A percentile compares a stretch with the other conserved stretches of the same genome.
Evolutionary conservation across 2,113 vertebrate genomes (phyloP).

Genomic region (Ochotona princeps): DNA sequence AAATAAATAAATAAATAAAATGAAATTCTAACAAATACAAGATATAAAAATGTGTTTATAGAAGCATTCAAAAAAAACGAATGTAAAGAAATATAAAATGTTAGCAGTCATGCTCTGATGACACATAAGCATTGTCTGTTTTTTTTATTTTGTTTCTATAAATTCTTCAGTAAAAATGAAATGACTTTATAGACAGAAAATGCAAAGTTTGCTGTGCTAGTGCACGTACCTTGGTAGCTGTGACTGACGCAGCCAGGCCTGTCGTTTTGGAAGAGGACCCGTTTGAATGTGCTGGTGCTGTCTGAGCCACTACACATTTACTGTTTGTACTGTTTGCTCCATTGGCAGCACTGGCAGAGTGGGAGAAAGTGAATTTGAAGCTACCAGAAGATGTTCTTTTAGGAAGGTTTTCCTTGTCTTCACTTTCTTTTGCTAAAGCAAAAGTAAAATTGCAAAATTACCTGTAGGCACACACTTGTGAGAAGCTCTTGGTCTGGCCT

Average conservation of each 20-base stretch:
- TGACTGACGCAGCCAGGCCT: slow-evolving; percentile 88
- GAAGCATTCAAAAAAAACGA: slow-evolving; percentile 6
- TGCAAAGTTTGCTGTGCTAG: slow-evolving; percentile 18
- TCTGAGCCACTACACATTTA: slow-evolving; percentile 91
- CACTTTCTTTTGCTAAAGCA: slow-evolving; percentile 90
- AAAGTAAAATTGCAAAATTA: slow-evolving; percentile 57
- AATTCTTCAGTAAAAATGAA: slow-evolving; percentile 51
- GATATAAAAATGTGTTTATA: slow-evolving; percentile 45
- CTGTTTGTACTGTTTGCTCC: slow-evolving; percentile 92
- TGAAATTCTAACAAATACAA: slow-evolving; percentile 25
- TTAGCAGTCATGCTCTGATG: slow-evolving; percentile 26
- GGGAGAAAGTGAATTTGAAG: slow-evolving; percentile 91
- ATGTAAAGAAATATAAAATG: slow-evolving; percentile 19
- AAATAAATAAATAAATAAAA: slow-evolving; percentile 40
- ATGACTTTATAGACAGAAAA: slow-evolving; percentile 45
- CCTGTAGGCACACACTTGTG: too few relatives aligned
- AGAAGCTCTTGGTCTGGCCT: too few relatives aligned
- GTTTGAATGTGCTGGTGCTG: slow-evolving; percentile 90
- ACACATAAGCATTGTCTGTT: not conserved
- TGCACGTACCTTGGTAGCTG: slow-evolving; percentile 88
- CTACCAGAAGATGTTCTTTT: slow-evolving; percentile 88
- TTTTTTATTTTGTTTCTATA: slow-evolving; percentile 53
- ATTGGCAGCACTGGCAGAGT: slow-evolving; percentile 91
- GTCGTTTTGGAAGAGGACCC: slow-evolving; percentile 92
- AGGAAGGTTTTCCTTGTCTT: slow-evolving; percentile 91